Evolutionary conservation across 2,113 vertebrate species (phyloP), one percentile per base, ranked within the genome.

Genomic region (Actinemys pallida): DNA sequence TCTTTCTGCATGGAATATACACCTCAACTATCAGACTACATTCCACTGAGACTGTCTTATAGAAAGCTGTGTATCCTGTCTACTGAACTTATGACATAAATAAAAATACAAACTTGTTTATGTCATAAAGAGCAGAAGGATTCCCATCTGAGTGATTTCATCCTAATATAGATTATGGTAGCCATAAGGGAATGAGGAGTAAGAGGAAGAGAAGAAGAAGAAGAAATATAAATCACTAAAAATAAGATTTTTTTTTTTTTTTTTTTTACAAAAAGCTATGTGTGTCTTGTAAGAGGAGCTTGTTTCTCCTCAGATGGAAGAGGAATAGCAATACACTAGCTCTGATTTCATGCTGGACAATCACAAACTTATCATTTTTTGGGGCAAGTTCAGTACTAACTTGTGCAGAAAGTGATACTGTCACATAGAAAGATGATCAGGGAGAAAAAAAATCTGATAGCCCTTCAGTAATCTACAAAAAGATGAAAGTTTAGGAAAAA

Each of bases 61-160:
- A 79, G 86, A 42, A 83, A 76, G 27, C 42, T 75, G 20, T 62
- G 7, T 89, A 42, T 79, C n/a, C 84, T 92, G 56, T 87, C 52
- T 82, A 35, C 49, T 88, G 49, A 81, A n/a, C 27, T 69, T 89
- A 2, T 52, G 62, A 53, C 56, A 80, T 5, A 80, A 52, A 16
- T 65, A 47, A 50, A 80, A 91, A 75, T 39, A 82, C 56, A 79
- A 91, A 81, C 39, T 2, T 29, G 94, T 81, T 31, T 39, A 27
- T 89, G 92, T 81, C 89, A 91, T 57, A 90, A 79, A 47, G 84
- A 82, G 11, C 42, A 57, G 39, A 87, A 42, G 20, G 10, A 45
- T 4, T 57, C 76, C 76, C 14, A 81, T n/a, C 6, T 76, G 57
- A 93, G 80, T 57, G 27, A 76, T 25, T 75, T 93, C 29, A 80